These are phyloP conservation scores for Buathra laborator DNA, from an alignment of 2,888 invertebrate species.

Conservation along the genomic window DNA sequence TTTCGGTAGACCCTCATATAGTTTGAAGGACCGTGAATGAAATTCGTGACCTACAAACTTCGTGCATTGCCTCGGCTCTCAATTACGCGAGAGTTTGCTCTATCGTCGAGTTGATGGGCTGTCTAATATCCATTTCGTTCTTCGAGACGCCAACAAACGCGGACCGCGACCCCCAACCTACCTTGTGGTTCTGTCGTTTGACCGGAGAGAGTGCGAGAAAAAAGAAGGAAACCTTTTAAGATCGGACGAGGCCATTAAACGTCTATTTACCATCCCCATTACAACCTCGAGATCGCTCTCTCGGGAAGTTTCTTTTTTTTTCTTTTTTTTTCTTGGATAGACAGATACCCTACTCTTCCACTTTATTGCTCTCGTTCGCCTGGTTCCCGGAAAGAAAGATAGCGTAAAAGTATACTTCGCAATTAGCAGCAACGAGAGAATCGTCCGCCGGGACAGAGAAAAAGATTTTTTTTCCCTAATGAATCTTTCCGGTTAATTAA, in stretches of 20 bases:
- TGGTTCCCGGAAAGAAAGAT: slow-evolving; percentile 37
- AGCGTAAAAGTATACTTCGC: slow-evolving; percentile 51
- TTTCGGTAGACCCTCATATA: neutral
- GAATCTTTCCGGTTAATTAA: slow-evolving; percentile 66
- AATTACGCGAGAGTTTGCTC: slow-evolving; percentile 48
- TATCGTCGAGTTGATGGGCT: slow-evolving; percentile 7
- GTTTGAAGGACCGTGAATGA: neutral
- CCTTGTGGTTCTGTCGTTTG: slow-evolving; percentile 15
- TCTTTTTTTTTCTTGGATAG: slow-evolving; percentile 24
- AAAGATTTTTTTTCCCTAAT: slow-evolving; percentile 51
- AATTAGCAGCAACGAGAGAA: neutral
- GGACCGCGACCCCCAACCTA: slow-evolving; percentile 32
- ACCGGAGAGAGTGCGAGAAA: slow-evolving; percentile 30
- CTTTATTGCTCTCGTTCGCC: slow-evolving; percentile 59
- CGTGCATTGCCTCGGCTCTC: slow-evolving; percentile 3
- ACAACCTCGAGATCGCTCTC: slow-evolving; percentile 24
- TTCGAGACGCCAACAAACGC: neutral
- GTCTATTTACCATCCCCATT: slow-evolving; percentile 66
- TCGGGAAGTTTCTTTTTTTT: neutral
- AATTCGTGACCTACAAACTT: neutral
- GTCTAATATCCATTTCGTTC: slow-evolving; percentile 57
- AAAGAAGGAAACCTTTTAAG: slow-evolving; percentile 61
- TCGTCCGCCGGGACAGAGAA: slow-evolving; percentile 6
- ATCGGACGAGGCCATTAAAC: slow-evolving; percentile 65
- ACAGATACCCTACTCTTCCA: slow-evolving; percentile 38